phyloP scores from a whole-genome alignment of 1,140 invertebrate species.

The Orchestia grillus region DNA sequence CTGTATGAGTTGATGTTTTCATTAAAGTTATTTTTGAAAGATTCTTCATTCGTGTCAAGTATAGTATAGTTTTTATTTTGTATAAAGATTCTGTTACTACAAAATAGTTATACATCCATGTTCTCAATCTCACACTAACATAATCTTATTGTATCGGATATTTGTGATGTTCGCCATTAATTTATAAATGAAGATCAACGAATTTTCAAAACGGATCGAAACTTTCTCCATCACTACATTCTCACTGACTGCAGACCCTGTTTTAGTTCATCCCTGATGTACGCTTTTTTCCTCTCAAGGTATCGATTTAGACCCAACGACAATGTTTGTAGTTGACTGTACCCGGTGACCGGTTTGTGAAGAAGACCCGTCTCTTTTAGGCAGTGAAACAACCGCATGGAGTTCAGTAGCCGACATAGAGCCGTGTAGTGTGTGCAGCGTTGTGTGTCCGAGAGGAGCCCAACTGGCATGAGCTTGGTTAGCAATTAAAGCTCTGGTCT shows the following conservation, averaged over 20 bases:
- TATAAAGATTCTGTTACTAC: background rate
- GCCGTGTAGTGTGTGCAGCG: background rate
- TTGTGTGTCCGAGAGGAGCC: background rate
- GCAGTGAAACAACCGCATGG: background rate
- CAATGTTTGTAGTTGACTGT: background rate
- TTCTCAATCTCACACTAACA: background rate
- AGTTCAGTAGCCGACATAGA: background rate
- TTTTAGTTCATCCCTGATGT: background rate
- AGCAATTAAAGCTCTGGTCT: background rate
- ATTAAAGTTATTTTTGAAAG: background rate
- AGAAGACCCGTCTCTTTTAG: background rate
- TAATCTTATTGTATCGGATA: background rate
- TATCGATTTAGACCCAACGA: background rate
- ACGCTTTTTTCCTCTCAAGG: background rate
- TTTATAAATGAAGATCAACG: background rate
- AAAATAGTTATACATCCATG: background rate
- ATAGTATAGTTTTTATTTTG: background rate
- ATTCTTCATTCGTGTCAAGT: background rate
- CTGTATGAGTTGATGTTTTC: background rate
- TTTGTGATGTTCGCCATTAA: background rate
- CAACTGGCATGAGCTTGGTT: background rate
- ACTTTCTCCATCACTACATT: background rate
- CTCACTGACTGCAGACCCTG: background rate
- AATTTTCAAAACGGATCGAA: background rate
- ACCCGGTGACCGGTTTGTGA: background rate